These are phyloP conservation scores for Acleris emargana DNA, from an alignment of 2,888 invertebrate genomes.

Conservation along the genomic window DNA sequence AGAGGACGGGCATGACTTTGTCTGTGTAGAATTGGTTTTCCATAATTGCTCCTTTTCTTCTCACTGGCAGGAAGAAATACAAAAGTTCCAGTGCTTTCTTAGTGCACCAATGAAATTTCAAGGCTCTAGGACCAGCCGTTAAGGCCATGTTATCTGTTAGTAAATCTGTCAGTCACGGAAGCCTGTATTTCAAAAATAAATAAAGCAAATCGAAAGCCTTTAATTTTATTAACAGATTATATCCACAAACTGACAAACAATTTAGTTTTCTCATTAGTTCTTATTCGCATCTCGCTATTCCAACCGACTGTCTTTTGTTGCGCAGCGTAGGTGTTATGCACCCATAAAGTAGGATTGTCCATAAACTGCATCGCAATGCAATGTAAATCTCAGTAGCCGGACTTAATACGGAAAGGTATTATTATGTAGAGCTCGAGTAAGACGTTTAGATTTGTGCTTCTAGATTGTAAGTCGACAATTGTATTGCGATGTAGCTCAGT, in stretches of 20 bases:
- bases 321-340: slow-evolving; percentile 50
- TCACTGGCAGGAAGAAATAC: no score
- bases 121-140: no score
- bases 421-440: slow-evolving; percentile 37
- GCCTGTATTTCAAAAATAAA: no score
- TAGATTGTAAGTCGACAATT: slow-evolving; percentile 29
- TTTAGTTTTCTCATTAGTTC: slow-evolving; percentile 12
- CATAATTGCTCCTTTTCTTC: no score
- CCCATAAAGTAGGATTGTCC: slow-evolving; percentile 52
- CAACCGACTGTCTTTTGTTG: slow-evolving; percentile 20
- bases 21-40: no score
- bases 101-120: no score
- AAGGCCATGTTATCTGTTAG: no score
- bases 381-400: slow-evolving; percentile 47
- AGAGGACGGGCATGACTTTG: no score
- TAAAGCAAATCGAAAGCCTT: no score
- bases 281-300: slow-evolving; percentile 15
- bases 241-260: not conserved
- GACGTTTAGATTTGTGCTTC: slow-evolving; percentile 39
- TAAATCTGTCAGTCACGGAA: no score
- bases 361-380: slow-evolving; percentile 46
- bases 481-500: slow-evolving; percentile 18
- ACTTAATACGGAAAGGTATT: slow-evolving; percentile 38
- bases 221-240: no score
- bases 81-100: no score